phyloP scores from a whole-genome alignment of 2,113 vertebrate species.

The Dolichotis patagonum region DNA sequence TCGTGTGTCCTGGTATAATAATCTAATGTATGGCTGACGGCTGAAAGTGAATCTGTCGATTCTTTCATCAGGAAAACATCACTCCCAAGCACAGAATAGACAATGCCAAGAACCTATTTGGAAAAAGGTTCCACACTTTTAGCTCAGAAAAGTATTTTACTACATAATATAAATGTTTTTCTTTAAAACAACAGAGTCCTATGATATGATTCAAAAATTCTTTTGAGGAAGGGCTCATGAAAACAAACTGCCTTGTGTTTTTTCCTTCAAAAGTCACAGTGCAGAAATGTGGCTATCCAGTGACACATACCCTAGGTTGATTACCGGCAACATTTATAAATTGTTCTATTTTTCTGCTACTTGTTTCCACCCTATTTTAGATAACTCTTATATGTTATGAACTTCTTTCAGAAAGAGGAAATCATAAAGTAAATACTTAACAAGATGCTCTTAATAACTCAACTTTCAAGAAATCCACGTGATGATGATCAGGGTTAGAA shows the following conservation, averaged over 20 bases:
- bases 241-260: neutral
- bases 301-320: neutral
- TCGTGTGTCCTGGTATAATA: neutral
- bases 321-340: neutral
- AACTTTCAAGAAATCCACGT: neutral
- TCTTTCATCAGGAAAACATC: neutral
- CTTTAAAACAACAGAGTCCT: neutral
- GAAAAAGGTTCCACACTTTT: neutral
- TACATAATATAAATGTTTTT: neutral
- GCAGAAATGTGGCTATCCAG: rapidly evolving
- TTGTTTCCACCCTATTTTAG: neutral
- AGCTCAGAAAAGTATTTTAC: neutral
- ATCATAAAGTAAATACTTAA: neutral
- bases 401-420: neutral
- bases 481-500: neutral
- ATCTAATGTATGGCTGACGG: neutral
- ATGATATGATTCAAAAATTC: neutral
- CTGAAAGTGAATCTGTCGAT: neutral
- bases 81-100: neutral
- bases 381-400: neutral
- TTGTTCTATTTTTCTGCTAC: neutral
- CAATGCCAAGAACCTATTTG: neutral
- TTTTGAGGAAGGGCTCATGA: neutral
- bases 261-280: neutral
- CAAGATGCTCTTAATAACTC: neutral